These are phyloP conservation scores for Bufo gargarizans DNA, from an alignment of 2,113 vertebrate species.

Conservation along the genomic window DNA sequence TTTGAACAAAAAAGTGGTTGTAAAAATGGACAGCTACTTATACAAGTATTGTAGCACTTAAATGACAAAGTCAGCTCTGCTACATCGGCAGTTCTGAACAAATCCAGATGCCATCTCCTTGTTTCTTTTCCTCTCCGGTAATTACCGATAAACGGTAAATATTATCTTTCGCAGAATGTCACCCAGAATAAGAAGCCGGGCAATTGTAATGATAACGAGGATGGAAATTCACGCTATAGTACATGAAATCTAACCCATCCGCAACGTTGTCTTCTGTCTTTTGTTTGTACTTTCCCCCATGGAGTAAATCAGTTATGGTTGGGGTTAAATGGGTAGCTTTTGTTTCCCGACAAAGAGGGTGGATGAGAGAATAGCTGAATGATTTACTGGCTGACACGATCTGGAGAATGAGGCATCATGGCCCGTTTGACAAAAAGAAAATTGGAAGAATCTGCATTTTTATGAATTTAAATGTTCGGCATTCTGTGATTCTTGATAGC, in stretches of 20 bases:
- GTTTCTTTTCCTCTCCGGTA: constrained; percentile 1
- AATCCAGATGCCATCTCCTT: not conserved
- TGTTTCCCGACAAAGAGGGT: constrained; percentile 66
- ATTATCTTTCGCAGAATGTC: constrained; percentile 61
- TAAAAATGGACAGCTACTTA: not conserved
- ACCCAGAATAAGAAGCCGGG: constrained; percentile 8
- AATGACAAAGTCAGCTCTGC: not conserved
- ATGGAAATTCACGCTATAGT: constrained; percentile 36
- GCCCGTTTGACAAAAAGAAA: constrained; percentile 60
- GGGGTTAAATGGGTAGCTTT: constrained; percentile 73
- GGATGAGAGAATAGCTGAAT: constrained; percentile 70
- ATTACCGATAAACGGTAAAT: constrained; percentile 69
- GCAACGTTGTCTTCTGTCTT: constrained; percentile 63
- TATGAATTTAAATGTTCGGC: constrained; percentile 28
- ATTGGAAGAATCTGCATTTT: constrained; percentile 62
- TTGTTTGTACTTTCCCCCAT: constrained; percentile 65
- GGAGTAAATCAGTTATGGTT: constrained; percentile 68
- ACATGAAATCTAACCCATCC: constrained; percentile 65
- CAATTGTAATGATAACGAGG: constrained; percentile 11
- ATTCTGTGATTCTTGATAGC: not conserved
- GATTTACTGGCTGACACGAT: constrained; percentile 72
- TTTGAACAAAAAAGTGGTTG: not conserved
- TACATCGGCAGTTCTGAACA: not conserved
- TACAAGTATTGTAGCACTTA: not conserved
- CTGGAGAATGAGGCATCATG: constrained; percentile 70